Base-by-base conservation (phyloP, 2,113 vertebrate species). In the Proteles cristata region DNA sequence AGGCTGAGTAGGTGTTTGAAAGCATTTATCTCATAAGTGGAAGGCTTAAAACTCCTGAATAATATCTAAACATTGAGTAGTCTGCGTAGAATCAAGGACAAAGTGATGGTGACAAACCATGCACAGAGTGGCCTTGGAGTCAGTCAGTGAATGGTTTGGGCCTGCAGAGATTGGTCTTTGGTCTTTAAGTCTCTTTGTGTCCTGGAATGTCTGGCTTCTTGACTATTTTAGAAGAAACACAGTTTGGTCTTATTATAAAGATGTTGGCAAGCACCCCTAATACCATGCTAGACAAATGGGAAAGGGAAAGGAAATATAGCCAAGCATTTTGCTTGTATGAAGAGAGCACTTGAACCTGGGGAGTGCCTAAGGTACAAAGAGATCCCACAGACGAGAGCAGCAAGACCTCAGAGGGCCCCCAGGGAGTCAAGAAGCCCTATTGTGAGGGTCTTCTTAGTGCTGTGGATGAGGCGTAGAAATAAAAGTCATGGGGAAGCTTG, bases 141-240 rank as follows among this genome's bases (percentile, higher is more conserved):
- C 63, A 84, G 84, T 80, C 81, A 35, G 0, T 9, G 58, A 33
- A 0, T 9, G 58, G 43, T 61, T 90, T 11, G 50, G 50, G 53
- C 31, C 55, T 82, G 3, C 21, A n/a, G 89, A 90, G 21, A 66
- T n/a, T 31, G 48, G 48, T 35, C 33, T 84, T 23, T 87, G 86
- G 86, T 65, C 19, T 84, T 43, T 58, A 28, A 90, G 33, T 50
- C 45, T 55, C 15, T 66, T 55, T 61, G 15, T 50, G 53, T 84
- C 90, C 50, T 87, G 17, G 86, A 26, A 73, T 74, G 21, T 86
- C 84, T 94, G 14, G 45, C 31, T 97, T 21, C 16, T 91, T 73
- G 35, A 28, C 71, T 94, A 66, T 88, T 91, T 88, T 88, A 96
- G 94, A 96, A 81, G 82, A 86, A 85, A 89, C 19, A 74, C 7